Conservation (phyloP, 1,140 invertebrate species). For the Cotesia glomerata region DNA sequence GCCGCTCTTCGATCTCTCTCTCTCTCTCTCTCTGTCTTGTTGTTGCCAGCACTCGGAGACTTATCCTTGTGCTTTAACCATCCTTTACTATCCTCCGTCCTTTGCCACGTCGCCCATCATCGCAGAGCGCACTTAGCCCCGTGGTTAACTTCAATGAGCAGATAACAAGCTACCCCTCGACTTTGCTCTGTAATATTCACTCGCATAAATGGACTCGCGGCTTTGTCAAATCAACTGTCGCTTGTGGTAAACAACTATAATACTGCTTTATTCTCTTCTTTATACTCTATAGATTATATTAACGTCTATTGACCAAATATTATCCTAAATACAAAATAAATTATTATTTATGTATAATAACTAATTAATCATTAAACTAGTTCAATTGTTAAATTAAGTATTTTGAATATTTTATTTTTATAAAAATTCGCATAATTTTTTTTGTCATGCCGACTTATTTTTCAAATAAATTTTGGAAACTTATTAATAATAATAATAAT, state of each 20-base stretch:
- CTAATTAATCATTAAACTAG: too few species aligned
- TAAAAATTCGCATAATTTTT: too few species aligned
- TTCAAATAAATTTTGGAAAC: too few species aligned
- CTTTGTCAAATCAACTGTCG: constrained; percentile 63
- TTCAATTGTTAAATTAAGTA: too few species aligned
- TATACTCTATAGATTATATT: neutral
- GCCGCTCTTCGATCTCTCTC: constrained; percentile 5
- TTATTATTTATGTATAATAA: too few species aligned
- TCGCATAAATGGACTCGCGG: constrained; percentile 59
- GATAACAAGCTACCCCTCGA: constrained; percentile 62
- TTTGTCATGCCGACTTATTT: too few species aligned
- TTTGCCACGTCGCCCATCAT: constrained; percentile 26
- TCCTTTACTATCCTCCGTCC: neutral
- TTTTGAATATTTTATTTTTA: too few species aligned
- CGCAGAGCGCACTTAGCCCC: constrained; percentile 57
- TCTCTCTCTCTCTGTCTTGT: constrained; percentile 18
- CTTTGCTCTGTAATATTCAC: constrained; percentile 58
- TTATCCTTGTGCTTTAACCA: too few species aligned
- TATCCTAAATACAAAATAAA: too few species aligned
- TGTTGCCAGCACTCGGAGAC: too few species aligned
- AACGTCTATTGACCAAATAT: neutral
- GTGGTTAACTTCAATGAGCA: constrained; percentile 65
- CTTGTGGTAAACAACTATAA: constrained; percentile 53
- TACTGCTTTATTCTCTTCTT: neutral
- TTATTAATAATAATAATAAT: too few species aligned